phyloP scores from a whole-genome alignment of 2,888 invertebrate genomes.

The Epinotia brunnichana region DNA sequence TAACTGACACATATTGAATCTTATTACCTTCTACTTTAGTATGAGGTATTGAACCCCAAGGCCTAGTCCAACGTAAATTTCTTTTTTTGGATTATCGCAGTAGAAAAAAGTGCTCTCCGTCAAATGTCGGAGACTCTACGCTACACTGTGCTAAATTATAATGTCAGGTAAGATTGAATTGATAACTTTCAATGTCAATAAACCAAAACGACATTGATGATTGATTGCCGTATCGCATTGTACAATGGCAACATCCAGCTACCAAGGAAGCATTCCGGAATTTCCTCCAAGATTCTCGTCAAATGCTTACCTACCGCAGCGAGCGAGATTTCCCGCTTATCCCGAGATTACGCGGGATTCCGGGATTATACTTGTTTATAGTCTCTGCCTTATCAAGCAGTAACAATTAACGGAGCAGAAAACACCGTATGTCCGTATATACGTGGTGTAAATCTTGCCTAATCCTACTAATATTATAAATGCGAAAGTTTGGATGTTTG shows the following conservation, averaged over 20 bases:
- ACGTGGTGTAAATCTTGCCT: not conserved
- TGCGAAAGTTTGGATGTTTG: no score
- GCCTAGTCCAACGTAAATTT: no score
- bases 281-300: slow-evolving; percentile 62
- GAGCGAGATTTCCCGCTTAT: slow-evolving; percentile 64
- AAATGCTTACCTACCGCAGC: slow-evolving; percentile 77
- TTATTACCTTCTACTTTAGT: no score
- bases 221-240: slow-evolving; percentile 9
- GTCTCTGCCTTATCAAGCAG: slow-evolving; percentile 26
- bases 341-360: slow-evolving; percentile 40
- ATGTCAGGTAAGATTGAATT: no score
- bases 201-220: not conserved
- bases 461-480: no score
- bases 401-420: slow-evolving; percentile 23
- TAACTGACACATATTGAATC: no score
- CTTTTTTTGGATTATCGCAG: no score
- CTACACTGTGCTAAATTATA: no score
- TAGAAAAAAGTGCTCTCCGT: no score
- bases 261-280: slow-evolving; percentile 65
- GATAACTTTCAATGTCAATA: no score
- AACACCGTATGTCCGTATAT: not conserved
- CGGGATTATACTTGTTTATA: slow-evolving; percentile 46
- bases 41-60: no score
- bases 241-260: slow-evolving; percentile 56
- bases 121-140: no score